Evolutionary conservation across 2,113 vertebrate species (phyloP).

Genomic region (Anoplopoma fimbria): DNA sequence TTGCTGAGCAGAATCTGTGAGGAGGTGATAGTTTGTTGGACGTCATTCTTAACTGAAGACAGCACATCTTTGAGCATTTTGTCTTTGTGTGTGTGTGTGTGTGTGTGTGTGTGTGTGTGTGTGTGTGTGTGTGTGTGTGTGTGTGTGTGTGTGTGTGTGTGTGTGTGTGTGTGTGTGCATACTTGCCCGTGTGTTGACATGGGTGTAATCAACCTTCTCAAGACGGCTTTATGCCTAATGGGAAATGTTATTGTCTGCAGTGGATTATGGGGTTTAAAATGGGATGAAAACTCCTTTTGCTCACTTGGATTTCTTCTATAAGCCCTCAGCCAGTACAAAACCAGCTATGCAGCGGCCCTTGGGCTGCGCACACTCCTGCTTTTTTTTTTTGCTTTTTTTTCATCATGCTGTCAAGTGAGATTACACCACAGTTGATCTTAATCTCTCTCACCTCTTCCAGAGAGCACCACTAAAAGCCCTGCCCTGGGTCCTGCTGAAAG

Average conservation of each 20-base stretch:
- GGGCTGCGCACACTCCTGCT: conserved; percentile 54
- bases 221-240: conserved; percentile 64
- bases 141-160: conserved; percentile 41
- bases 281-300: conserved; percentile 69
- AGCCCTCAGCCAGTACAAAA: conserved; percentile 30
- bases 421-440: conserved; percentile 76
- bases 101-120: conserved; percentile 41
- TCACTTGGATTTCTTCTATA: conserved; percentile 59
- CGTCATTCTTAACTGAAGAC: conserved; percentile 33
- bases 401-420: conserved; percentile 79
- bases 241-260: conserved; percentile 70
- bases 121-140: conserved; percentile 38
- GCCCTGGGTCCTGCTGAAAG: conserved; percentile 74
- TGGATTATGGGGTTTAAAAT: conserved; percentile 69
- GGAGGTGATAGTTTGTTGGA: conserved; percentile 61
- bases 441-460: conserved; percentile 73
- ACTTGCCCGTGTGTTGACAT: conserved; percentile 63
- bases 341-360: conserved; percentile 26
- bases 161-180: conserved; percentile 42
- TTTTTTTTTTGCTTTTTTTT: conserved; percentile 61
- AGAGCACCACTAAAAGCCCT: conserved; percentile 78
- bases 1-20: neutral
- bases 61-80: conserved; percentile 23
- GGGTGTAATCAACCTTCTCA: conserved; percentile 64
- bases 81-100: conserved; percentile 42